These are phyloP conservation scores for Diplodus puntazzo DNA, from an alignment of 2,797 vertebrate species.

Conservation along the genomic window DNA sequence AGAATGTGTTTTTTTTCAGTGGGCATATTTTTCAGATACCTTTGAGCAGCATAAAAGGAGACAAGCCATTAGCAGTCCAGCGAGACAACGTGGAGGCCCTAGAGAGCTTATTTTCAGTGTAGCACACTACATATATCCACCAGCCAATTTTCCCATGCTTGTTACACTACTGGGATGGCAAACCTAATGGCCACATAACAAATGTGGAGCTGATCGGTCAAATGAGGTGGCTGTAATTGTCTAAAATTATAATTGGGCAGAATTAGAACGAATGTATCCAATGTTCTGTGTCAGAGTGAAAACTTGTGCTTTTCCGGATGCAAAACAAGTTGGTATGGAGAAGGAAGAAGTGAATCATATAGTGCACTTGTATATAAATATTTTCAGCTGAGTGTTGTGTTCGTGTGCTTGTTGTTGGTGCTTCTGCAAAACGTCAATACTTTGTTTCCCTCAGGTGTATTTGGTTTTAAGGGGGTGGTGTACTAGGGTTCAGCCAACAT, in stretches of 20 bases:
- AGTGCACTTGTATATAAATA: neutral
- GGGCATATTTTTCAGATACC: constrained; percentile 46
- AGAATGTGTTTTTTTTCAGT: constrained; percentile 20
- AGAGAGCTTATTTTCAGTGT: constrained; percentile 62
- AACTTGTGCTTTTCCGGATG: neutral
- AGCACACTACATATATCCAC: constrained; percentile 41
- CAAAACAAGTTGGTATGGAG: neutral
- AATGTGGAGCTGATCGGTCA: constrained; percentile 46
- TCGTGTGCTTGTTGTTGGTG: neutral
- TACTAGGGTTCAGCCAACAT: constrained; percentile 6
- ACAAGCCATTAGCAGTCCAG: constrained; percentile 63
- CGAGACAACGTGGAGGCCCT: constrained; percentile 52
- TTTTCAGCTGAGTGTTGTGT: constrained; percentile 1
- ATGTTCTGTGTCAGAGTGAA: constrained; percentile 13
- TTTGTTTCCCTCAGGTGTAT: constrained; percentile 12
- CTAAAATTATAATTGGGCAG: constrained; percentile 37
- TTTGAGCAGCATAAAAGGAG: constrained; percentile 53
- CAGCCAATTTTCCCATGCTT: constrained; percentile 53
- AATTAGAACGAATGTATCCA: constrained; percentile 21
- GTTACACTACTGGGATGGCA: constrained; percentile 32
- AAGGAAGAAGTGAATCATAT: neutral
- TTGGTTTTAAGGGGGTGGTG: constrained; percentile 11
- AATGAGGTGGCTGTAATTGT: constrained; percentile 55
- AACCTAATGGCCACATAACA: constrained; percentile 51
- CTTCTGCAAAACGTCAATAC: constrained; percentile 23